Conservation (phyloP, 2,888 invertebrate genomes). For the Empis stercorea region DNA sequence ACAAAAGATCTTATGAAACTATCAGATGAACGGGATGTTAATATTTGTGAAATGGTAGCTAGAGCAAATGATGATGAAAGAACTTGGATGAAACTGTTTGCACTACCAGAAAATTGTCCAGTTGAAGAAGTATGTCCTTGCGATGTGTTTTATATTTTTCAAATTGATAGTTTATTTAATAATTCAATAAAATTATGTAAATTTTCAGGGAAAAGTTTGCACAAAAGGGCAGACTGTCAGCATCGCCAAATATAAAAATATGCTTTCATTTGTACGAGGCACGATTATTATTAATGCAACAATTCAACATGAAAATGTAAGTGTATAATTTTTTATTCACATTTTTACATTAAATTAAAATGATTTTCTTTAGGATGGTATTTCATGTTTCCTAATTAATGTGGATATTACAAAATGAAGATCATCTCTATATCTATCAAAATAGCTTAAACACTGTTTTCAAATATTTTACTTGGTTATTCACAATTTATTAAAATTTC, state of each 20-base stretch:
- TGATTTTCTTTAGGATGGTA: no score
- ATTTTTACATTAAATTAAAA: no score
- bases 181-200: not conserved
- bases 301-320: constrained; percentile 36
- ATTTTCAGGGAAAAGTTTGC: constrained; percentile 28
- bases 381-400: no score
- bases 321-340: constrained; percentile 13
- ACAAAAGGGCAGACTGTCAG: constrained; percentile 30
- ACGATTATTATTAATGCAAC: constrained; percentile 29
- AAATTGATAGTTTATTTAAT: not conserved
- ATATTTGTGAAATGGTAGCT: constrained; percentile 31
- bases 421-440: no score
- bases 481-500: no score
- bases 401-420: no score
- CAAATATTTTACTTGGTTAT: no score
- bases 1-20: constrained; percentile 35
- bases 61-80: constrained; percentile 21
- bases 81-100: constrained; percentile 28
- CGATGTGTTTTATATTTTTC: no score
- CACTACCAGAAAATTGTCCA: constrained; percentile 36
- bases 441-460: no score
- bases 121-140: constrained; percentile 27
- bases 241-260: constrained; percentile 35
- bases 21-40: constrained; percentile 34
- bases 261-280: constrained; percentile 35